Evolutionary conservation across 2,113 vertebrate species (phyloP), one percentile per base, ranked within the genome.

Genomic region (Ptychochromis oligacanthus): DNA sequence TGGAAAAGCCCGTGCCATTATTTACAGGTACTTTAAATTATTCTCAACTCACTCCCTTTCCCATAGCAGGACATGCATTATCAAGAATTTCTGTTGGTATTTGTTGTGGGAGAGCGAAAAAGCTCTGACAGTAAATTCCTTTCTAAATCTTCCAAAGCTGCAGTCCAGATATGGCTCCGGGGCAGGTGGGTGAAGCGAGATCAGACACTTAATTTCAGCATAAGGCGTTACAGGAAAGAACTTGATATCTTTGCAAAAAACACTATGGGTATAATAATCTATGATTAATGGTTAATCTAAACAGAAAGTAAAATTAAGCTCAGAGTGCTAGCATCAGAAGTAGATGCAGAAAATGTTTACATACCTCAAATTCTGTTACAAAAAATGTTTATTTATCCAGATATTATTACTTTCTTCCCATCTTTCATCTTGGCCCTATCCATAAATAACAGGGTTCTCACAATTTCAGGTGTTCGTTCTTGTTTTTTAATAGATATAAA

Each of bases 91-190:
- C 70, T 75, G 40, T 70, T 81, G 64, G 79, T 85, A 86, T 92
- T 80, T 92, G 88, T 82, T 85, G 83, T 88, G 89, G 79, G 84
- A 85, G 89, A 90, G 75, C 7, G 4, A 77, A 79, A 83, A 79
- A 38, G 75, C 79, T 87, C 77, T 40, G 74, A 84, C 85, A 58
- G 75, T 80, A 67, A 85, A 90, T 90, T 92, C 91, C 82, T 81
- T 49, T 83, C 43, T 81, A 80, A 85, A 86, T 76, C 82, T 90
- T 86, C 65, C 77, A 81, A 85, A 91, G 77, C 87, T 5, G 2
- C 34, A 36, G 24, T 82, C 84, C 61, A 89, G 80, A 83, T 79
- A 64, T 2, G 38, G 80, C 83, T 81, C 77, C 74, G 31, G 61
- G 82, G 78, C 76, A 82, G 56, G 52, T 17, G 38, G 78, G 55